Base-by-base conservation (phyloP, 2,888 invertebrate species). In the Deilephila porcellus region DNA sequence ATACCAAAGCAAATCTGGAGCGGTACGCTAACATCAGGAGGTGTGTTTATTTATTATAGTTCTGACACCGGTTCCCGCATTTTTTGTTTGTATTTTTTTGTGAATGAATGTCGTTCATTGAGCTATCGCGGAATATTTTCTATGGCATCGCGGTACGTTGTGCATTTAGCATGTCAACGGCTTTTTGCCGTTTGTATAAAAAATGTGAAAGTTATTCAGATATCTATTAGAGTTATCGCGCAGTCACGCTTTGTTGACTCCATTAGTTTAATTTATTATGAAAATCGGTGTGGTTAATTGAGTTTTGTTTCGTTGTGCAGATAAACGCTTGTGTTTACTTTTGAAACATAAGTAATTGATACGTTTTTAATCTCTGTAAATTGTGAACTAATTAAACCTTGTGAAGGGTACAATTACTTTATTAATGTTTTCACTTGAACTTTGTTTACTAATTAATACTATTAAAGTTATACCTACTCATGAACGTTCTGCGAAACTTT, bases 1-100 rank as follows among this genome's bases (percentile, higher is more conserved):
- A 91, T 89, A 83, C 80, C 74, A 79, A 67, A 83, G 88, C 87
- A 91, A 92, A 92, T 89, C 93, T 92, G 93, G 93, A 93, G 92
- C 90, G 85, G 79, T 83, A 85, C 85, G 86, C 82, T 81, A 84
- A 80, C 80, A 84, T 82, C 73, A 84, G 84, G 84, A 91, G 93
- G 93, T 93, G 83, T 83, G 90, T 90, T 62, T 76, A 32, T 52
- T 72, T 63, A 29, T 52, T 53, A 5, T 3, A 32, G n/a, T 32
- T 63, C 0, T n/a, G 37, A 37, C 45, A 11, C 11, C 14, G 14
- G 45, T 14, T 45, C 45, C 45, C 14, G 45, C 45, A 82, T 79
- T 80, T 86, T 85, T 83, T 87, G 80, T 85, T 86, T 56, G 56
- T 56, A 56, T 86, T 82, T 52, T 84, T 85, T 84, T 80, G 76